Evolutionary conservation across 2,797 vertebrate species (phyloP), one percentile per base, ranked within the genome.

Genomic region (Myotis findleyi): DNA sequence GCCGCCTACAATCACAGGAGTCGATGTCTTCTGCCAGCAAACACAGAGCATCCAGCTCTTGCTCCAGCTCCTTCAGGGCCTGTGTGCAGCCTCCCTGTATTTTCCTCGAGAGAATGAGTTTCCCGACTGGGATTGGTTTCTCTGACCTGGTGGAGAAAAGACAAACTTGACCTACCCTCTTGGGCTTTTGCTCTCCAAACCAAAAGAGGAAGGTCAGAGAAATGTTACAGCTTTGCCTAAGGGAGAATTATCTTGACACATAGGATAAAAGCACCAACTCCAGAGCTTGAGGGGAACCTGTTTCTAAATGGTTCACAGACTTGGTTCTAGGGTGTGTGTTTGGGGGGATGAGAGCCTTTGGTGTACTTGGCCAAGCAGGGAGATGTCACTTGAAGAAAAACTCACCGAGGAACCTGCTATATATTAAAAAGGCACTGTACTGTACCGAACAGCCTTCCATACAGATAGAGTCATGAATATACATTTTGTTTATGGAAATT

Each of bases 381-480:
- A 79, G 87, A 86, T 90, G 51, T 71, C 62, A 71, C 55, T 84
- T 10, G 17, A 81, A 90, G 68, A 49, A 95, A 59, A 69, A 51
- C 38, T 80, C n/a, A 76, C 0, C 87, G 79, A 59, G 77, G 89
- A 93, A 83, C 41, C 87, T 92, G 55, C 75, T 94, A 27, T 72
- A 38, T 95, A 77, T 92, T 85, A 69, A 87, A 92, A 77, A 79
- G 85, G 12, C 57, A 75, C 85, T 53, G 53, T 94, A 73, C 88
- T 69, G 16, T 94, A 90, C 81, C 95, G 87, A 95, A 97, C 97
- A 97, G 93, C 57, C 44, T n/a, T 96, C 44, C 27, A 17, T 73
- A 79, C 68, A 87, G 71, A 88, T 95, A 94, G 93, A 92, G 90
- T 97, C 95, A 96, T 97, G 96, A 97, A 97, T 97, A 97, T 97